These are phyloP conservation scores for Talpa occidentalis DNA, from an alignment of 2,113 vertebrate species.

Conservation along the genomic window DNA sequence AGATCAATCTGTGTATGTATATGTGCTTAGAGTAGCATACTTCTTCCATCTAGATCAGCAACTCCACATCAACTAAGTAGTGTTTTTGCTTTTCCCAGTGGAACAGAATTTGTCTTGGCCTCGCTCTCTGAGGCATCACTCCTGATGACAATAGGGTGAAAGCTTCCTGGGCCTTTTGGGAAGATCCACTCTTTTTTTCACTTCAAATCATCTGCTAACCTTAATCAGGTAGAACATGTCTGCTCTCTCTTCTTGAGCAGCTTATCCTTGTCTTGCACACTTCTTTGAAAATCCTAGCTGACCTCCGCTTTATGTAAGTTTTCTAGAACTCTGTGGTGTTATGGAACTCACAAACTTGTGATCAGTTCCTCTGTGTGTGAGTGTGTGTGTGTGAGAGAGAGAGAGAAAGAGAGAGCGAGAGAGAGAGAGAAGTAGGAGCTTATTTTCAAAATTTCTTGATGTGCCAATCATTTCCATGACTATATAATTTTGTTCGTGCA, in stretches of 20 bases:
- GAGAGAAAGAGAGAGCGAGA: no score
- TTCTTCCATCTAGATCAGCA: not conserved
- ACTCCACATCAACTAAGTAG: not conserved
- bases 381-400: no score
- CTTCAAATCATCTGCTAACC: constrained; percentile 35
- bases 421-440: no score
- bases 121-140: not conserved
- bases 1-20: not conserved
- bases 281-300: not conserved
- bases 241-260: not conserved
- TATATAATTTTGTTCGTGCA: no score
- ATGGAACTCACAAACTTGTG: not conserved
- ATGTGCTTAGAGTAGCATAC: not conserved
- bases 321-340: not conserved
- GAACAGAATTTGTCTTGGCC: not conserved
- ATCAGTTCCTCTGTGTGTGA: not conserved
- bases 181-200: not conserved
- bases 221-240: not conserved
- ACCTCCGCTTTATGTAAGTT: not conserved
- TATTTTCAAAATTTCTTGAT: no score
- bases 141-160: not conserved
- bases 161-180: not conserved
- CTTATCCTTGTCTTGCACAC: not conserved
- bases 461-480: no score
- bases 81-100: not conserved